Base-by-base conservation (phyloP, 2,113 vertebrate species). In the Atrichornis clamosus region DNA sequence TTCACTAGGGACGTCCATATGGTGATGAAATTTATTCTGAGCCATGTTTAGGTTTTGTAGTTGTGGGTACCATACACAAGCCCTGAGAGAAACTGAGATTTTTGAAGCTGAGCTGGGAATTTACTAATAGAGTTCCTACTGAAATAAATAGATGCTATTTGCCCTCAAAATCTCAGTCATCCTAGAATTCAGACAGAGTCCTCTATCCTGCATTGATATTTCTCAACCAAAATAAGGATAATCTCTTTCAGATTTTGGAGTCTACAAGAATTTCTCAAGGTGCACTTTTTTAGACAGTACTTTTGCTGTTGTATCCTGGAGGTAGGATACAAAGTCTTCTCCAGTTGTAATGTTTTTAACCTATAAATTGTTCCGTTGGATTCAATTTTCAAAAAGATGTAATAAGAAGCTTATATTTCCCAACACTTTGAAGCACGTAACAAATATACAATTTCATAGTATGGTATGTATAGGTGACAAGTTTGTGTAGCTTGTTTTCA, bases 11-110 rank as follows among this genome's bases (percentile, higher is more conserved):
- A 96, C 90, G 86, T 96, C 96, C 96, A 96, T 95, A 95, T 96
- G 96, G 96, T 95, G 96, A 89, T 94, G 84, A 96, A 93, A 95
- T 97, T 96, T 97, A 96, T 96, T 97, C 96, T 53, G 80, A 96
- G 86, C 74, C 95, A 95, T 97, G 92, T 94, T 97, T 95, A 89
- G 88, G 89, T 93, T 96, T 90, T 90, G 80, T 74, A 81, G 56
- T 90, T 94, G 92, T 79, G 75, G 80, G 68, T 69, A 92, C 95
- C 73, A 89, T 72, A 67, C 85, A 88, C 56, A 92, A 94, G 78
- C 76, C 80, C 83, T 87, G 90, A 84, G 69, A 95, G 64, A 91
- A 93, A 78, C 8, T 1, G 73, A 68, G 77, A 35, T 75, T 92
- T 93, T 90, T 93, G 86, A 95, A 89, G 59, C 85, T 64, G 73